Percentiles rank a stretch among this genome's conserved stretches.
Conservation (phyloP, 1,140 invertebrate genomes). For the Neomicropteryx cornuta region DNA sequence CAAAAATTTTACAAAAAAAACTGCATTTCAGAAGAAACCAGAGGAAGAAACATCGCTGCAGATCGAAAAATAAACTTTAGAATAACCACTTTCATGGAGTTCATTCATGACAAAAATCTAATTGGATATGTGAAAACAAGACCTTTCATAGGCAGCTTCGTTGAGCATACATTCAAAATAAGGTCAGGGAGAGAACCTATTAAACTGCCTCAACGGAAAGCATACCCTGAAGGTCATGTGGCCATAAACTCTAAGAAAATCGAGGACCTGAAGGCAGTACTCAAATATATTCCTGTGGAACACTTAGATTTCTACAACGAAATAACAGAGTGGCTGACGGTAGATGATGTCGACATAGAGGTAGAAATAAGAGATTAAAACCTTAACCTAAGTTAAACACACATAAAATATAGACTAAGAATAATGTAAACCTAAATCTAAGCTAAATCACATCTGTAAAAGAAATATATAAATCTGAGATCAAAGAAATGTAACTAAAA, state of each 20-base stretch:
- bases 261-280: too few species aligned
- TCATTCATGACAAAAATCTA: background rate
- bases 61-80: background rate
- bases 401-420: too few species aligned
- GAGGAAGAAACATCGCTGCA: background rate
- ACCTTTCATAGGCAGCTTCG: background rate
- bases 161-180: slow-evolving; percentile 1
- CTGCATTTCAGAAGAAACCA: background rate
- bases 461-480: too few species aligned
- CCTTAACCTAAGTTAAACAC: too few species aligned
- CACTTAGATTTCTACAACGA: too few species aligned
- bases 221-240: background rate
- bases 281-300: too few species aligned
- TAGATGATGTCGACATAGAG: too few species aligned
- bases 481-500: too few species aligned
- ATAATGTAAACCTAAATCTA: too few species aligned
- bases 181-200: background rate
- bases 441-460: too few species aligned
- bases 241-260: background rate
- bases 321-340: too few species aligned
- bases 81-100: background rate
- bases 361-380: too few species aligned
- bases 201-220: background rate
- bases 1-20: background rate
- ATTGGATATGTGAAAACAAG: background rate